phyloP scores from a whole-genome alignment of 1,140 invertebrate species.

The Sycophaga agraensis region DNA sequence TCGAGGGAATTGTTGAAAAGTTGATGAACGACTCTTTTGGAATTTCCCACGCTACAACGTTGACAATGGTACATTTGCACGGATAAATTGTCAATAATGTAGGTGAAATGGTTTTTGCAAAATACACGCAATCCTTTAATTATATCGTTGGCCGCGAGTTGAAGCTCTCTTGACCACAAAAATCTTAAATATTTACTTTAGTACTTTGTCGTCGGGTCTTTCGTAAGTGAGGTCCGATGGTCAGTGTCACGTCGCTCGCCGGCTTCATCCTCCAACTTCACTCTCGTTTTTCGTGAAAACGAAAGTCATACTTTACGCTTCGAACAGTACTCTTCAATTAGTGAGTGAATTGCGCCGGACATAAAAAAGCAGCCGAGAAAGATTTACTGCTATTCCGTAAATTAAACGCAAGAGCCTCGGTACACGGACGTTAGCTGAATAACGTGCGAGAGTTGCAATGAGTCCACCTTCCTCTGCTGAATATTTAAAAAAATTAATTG shows the following conservation, averaged over 20 bases:
- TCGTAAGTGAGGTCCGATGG: neutral
- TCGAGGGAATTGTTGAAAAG: no score
- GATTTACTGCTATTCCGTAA: constrained; percentile 7
- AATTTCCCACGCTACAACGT: no score
- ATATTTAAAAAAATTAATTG: no score
- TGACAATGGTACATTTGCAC: no score
- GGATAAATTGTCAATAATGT: no score
- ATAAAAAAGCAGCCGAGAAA: neutral
- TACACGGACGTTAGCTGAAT: no score
- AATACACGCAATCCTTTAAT: no score
- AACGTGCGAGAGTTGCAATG: no score
- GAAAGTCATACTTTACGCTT: constrained; percentile 6
- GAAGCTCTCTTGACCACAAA: neutral
- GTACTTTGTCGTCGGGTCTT: constrained; percentile 6
- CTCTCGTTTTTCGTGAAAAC: constrained; percentile 21
- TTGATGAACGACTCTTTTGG: no score
- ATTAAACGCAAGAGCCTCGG: constrained; percentile 1
- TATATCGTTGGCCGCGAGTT: no score
- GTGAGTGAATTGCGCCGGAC: neutral
- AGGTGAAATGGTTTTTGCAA: no score
- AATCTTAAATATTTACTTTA: constrained; percentile 4
- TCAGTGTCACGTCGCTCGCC: constrained; percentile 3
- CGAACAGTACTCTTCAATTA: constrained; percentile 14
- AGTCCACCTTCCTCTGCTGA: no score
- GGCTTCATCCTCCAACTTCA: constrained; percentile 3